phyloP scores from a whole-genome alignment of 2,888 invertebrate species.

The Diploptera punctata region DNA sequence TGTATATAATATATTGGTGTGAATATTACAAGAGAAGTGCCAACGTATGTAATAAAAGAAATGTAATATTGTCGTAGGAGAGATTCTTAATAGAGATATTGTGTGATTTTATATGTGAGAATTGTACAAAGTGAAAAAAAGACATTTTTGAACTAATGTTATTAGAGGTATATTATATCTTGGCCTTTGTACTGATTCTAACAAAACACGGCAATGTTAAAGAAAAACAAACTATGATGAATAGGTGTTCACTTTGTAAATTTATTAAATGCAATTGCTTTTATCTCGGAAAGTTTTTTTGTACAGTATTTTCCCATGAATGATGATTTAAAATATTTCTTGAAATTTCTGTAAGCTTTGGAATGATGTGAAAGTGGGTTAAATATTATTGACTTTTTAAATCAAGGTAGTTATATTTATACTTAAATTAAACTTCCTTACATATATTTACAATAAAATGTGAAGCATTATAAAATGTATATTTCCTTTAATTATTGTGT shows the following conservation, averaged over 20 bases:
- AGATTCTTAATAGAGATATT: not conserved
- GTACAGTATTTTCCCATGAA: constrained; percentile 18
- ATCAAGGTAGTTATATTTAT: constrained; percentile 33
- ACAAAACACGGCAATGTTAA: not conserved
- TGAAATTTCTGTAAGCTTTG: constrained; percentile 2
- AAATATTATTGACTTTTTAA: constrained; percentile 24
- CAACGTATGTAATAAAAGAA: constrained; percentile 10
- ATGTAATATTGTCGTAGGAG: not conserved
- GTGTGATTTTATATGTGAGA: not conserved
- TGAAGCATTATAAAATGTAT: constrained; percentile 16
- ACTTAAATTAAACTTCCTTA: constrained; percentile 29
- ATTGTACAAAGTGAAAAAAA: not conserved
- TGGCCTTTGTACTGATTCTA: constrained; percentile 22
- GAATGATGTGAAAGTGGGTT: not conserved
- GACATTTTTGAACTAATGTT: not conserved
- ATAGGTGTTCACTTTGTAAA: not conserved
- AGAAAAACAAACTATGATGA: not conserved
- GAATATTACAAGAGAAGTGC: constrained; percentile 15
- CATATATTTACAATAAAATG: constrained; percentile 37
- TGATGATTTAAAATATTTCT: constrained; percentile 9
- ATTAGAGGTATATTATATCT: not conserved
- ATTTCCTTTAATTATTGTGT: too few species aligned
- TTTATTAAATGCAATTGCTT: constrained; percentile 18
- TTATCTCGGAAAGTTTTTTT: constrained; percentile 25
- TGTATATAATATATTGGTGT: constrained; percentile 4